Evolutionary conservation across 2,113 vertebrate genomes (phyloP).

Genomic region (Peromyscus californicus): DNA sequence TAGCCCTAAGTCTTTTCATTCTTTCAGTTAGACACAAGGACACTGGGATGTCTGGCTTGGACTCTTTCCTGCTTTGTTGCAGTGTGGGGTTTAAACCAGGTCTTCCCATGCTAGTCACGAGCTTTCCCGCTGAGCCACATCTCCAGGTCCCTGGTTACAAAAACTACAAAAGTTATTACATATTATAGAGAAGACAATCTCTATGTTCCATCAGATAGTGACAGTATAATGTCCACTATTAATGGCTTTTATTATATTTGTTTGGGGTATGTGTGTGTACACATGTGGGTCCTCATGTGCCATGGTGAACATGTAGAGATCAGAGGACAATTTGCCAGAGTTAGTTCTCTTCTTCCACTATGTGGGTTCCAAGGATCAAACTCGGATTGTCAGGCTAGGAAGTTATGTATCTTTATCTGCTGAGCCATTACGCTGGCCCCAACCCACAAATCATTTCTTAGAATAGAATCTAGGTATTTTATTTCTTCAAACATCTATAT

Average conservation of each 20-base stretch:
- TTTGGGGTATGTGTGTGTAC: neutral
- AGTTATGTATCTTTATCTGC: neutral
- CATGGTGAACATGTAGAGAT: no score
- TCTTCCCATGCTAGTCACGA: neutral
- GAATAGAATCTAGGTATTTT: conserved; percentile 15
- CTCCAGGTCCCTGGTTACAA: neutral
- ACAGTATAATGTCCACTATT: neutral
- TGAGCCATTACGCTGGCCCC: neutral
- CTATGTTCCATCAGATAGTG: neutral
- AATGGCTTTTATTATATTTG: neutral
- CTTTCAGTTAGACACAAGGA: neutral
- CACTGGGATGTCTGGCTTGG: neutral
- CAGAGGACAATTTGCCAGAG: neutral
- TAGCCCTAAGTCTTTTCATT: neutral
- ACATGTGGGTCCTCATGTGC: neutral
- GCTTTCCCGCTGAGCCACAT: neutral
- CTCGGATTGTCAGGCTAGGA: neutral
- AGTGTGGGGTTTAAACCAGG: neutral
- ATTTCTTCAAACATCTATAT: conserved; percentile 33
- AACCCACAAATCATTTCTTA: conserved; percentile 45
- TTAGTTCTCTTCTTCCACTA: neutral
- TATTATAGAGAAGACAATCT: neutral
- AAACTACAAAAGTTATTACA: neutral
- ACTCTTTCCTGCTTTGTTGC: neutral
- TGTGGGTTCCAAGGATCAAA: neutral